A percentile compares a stretch with the other conserved stretches of the same genome.
These are phyloP conservation scores for Lophius piscatorius DNA, from an alignment of 2,113 vertebrate genomes.

Conservation along the genomic window DNA sequence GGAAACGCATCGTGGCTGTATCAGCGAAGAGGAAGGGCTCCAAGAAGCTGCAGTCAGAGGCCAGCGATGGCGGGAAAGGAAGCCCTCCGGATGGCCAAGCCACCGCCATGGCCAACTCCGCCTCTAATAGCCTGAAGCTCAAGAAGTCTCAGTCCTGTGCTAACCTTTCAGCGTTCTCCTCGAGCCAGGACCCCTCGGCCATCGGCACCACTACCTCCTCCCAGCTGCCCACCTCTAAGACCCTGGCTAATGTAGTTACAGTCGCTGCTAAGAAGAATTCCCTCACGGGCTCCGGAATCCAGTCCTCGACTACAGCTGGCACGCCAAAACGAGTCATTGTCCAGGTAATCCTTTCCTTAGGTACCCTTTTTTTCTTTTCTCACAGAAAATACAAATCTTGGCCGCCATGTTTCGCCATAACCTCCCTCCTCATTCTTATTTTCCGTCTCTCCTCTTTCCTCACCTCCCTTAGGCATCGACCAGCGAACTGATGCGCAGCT, in stretches of 20 bases:
- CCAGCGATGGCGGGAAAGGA: slow-evolving; percentile 80
- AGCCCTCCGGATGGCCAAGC: slow-evolving; percentile 74
- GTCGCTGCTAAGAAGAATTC: slow-evolving; percentile 80
- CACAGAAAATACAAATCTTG: background rate
- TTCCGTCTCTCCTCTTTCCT: background rate
- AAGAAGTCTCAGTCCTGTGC: slow-evolving; percentile 93
- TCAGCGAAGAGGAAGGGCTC: slow-evolving; percentile 91
- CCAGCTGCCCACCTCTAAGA: slow-evolving; percentile 82
- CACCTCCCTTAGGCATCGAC: slow-evolving; percentile 72
- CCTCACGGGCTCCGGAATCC: slow-evolving; percentile 67
- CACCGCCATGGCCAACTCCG: slow-evolving; percentile 58
- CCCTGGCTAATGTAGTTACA: slow-evolving; percentile 76
- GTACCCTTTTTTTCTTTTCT: no score
- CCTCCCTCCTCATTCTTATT: background rate
- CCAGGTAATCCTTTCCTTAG: slow-evolving; percentile 76
- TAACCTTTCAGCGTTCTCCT: slow-evolving; percentile 85
- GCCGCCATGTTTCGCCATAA: background rate
- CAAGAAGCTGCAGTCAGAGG: slow-evolving; percentile 85
- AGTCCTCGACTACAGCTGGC: slow-evolving; percentile 75
- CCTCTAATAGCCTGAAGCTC: slow-evolving; percentile 87
- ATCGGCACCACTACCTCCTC: slow-evolving; percentile 72
- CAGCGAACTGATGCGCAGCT: slow-evolving; percentile 79
- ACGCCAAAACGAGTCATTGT: slow-evolving; percentile 93
- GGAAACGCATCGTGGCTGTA: slow-evolving; percentile 91
- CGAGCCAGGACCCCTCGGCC: slow-evolving; percentile 76